Percentiles rank a stretch among this genome's conserved stretches.
These are phyloP conservation scores for Poeciliopsis turneri DNA, from an alignment of 2,797 vertebrate species.

Conservation along the genomic window DNA sequence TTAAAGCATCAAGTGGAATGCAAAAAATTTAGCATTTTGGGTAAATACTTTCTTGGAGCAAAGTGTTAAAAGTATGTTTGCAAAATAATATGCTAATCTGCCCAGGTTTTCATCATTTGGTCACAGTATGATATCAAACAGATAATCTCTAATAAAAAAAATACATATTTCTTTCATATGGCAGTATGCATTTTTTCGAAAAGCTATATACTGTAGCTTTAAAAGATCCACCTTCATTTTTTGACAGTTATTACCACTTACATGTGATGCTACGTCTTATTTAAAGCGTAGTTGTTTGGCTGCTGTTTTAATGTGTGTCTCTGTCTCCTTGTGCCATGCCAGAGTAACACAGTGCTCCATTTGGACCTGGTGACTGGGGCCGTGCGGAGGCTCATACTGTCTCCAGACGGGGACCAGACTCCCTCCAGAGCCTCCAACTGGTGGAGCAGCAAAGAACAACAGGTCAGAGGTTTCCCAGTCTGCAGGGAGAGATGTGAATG, in stretches of 20 bases:
- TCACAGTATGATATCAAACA: too few species aligned
- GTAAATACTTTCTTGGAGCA: not conserved
- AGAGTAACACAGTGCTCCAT: constrained; percentile 92
- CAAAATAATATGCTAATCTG: not conserved
- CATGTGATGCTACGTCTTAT: not conserved
- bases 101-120: not conserved
- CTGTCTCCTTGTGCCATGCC: constrained; percentile 64
- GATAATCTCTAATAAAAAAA: too few species aligned
- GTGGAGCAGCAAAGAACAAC: constrained; percentile 85
- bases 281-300: not conserved
- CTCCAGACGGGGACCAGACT: constrained; percentile 75
- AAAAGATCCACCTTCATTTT: not conserved
- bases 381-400: constrained; percentile 83
- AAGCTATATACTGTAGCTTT: too few species aligned
- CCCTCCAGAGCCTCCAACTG: constrained; percentile 80
- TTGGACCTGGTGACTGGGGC: constrained; percentile 85
- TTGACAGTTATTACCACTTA: not conserved
- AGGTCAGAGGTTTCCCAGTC: constrained; percentile 72
- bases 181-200: too few species aligned
- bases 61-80: not conserved
- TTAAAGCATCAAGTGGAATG: not conserved
- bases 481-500: constrained; percentile 3
- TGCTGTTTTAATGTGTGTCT: not conserved
- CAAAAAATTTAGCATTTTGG: not conserved
- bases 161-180: too few species aligned